Evolutionary conservation across 1,140 invertebrate genomes (phyloP), one percentile per base, ranked within the genome.

Genomic region (Calycopis cecrops): DNA sequence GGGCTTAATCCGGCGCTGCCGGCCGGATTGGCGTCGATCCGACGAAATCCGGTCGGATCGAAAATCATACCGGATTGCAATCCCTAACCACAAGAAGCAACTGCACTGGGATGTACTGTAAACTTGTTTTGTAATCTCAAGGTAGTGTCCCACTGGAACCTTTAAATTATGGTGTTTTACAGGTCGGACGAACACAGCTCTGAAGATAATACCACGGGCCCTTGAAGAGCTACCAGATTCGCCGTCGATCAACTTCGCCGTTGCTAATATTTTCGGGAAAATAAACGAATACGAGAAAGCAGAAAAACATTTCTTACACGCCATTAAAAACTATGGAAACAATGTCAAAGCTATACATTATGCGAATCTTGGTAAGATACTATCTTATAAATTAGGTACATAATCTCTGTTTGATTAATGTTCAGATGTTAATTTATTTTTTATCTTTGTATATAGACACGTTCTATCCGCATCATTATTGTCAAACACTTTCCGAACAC

Each of bases 241-340:
- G 21, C 89, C 94, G 0, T 90, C 91, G 6, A 88, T 98, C 18
- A 91, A 96, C 76, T 98, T 98, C 69, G 95, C 95, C 66, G 82
- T 97, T 28, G 97, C 93, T 0, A 98, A 98, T 82, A 93, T 95
- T 49, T 89, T 95, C 47, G 97, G 97, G 0, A 98, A 98, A 89
- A 72, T 91, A 35, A 91, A 92, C 35, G 88, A 90, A 33, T 98
- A 93, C 79, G 71, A 90, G 17, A 90, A 95, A 60, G 95, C 97
- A 0, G 96, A 99, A 87, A 74, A 89, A 16, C 90, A 96, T 73
- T 98, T 98, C 75, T 85, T 92, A 48, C 88, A 88, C 58, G 94
- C 96, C 3, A 93, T 98, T 42, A 79, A 89, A 49, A 77, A 92
- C 8, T 92, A 93, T 70, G 89, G 90, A n/a, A 80, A 84, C 11